Percentiles rank a stretch among this genome's conserved stretches.
These are phyloP conservation scores for Oceanodroma tethys DNA, from an alignment of 2,113 vertebrate species.

Conservation along the genomic window DNA sequence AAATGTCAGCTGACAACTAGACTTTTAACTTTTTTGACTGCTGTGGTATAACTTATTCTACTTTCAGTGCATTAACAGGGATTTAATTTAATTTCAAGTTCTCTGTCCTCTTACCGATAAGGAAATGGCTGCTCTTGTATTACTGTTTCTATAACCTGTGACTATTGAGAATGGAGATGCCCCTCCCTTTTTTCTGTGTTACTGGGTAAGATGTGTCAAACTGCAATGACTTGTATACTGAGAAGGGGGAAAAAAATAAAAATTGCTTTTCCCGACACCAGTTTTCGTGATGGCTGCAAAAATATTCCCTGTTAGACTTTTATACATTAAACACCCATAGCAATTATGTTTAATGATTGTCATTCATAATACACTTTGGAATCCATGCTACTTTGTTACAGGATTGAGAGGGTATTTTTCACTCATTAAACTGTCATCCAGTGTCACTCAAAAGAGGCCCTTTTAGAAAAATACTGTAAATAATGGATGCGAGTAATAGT, in stretches of 20 bases:
- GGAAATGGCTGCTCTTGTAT: neutral
- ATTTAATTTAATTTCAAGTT: neutral
- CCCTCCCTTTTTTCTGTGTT: neutral
- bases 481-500: neutral
- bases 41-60: neutral
- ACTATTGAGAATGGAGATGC: neutral
- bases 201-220: neutral
- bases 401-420: neutral
- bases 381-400: neutral
- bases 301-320: neutral
- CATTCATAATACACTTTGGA: neutral
- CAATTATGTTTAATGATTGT: neutral
- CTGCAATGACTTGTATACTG: neutral
- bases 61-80: neutral
- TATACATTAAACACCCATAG: neutral
- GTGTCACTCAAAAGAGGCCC: neutral
- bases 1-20: neutral
- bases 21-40: neutral
- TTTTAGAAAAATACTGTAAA: neutral
- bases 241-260: neutral
- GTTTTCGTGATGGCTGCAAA: neutral
- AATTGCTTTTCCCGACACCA: neutral
- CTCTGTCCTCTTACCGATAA: neutral
- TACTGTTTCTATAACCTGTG: neutral
- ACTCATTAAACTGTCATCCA: neutral